These are phyloP conservation scores for Boloria euphrosyne DNA, from an alignment of 2,888 invertebrate genomes.

Conservation along the genomic window DNA sequence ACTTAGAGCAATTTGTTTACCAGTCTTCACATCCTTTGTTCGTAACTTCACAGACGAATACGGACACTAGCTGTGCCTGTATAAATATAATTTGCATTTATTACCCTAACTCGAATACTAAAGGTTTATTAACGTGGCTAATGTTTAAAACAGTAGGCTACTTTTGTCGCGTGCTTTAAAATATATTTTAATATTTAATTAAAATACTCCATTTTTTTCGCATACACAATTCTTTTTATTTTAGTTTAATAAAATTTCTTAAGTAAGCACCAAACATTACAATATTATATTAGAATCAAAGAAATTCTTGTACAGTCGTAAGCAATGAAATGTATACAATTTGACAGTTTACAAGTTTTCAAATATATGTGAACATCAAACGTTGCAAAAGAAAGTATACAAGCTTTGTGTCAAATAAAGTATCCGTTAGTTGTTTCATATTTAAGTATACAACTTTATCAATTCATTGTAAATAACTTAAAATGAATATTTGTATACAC, in stretches of 20 bases:
- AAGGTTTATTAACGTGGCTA: constrained; percentile 2
- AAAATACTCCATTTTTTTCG: too few relatives aligned
- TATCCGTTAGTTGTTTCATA: too few relatives aligned
- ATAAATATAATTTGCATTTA: constrained; percentile 22
- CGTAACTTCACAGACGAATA: constrained; percentile 21
- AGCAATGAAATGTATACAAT: too few relatives aligned
- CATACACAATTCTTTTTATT: not conserved
- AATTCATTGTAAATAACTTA: too few relatives aligned
- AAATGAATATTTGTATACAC: too few relatives aligned
- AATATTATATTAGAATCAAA: constrained; percentile 7
- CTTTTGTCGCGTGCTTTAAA: not conserved
- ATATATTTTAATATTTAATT: not conserved
- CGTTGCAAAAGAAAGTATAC: too few relatives aligned
- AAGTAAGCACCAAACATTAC: not conserved
- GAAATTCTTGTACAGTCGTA: constrained; percentile 4
- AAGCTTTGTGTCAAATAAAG: too few relatives aligned
- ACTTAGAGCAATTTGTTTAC: constrained; percentile 21
- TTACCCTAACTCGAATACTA: constrained; percentile 8
- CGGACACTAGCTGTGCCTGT: constrained; percentile 14
- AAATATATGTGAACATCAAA: too few relatives aligned
- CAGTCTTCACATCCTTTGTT: constrained; percentile 21
- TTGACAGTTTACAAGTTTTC: too few relatives aligned
- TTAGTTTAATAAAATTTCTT: not conserved
- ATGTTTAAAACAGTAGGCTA: not conserved
- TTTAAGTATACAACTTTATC: too few relatives aligned